Conservation (phyloP, 2,888 invertebrate species). For the Ectemnius lituratus region DNA sequence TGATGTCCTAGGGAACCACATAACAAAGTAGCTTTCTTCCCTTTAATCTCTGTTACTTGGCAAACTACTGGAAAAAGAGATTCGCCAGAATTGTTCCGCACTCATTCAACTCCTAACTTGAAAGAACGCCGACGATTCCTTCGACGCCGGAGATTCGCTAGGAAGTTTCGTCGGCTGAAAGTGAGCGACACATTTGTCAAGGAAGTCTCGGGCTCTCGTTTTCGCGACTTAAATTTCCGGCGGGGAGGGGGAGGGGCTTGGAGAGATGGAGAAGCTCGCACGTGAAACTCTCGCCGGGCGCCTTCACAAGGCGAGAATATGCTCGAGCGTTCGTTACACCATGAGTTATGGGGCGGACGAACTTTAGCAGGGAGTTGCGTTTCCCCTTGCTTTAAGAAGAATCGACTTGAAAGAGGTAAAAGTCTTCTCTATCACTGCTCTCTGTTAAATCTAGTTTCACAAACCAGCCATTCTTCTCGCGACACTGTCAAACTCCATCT, state of each 20-base stretch:
- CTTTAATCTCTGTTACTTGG: too few relatives aligned
- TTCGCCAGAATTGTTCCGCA: too few relatives aligned
- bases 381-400: background rate
- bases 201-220: constrained; percentile 30
- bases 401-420: background rate
- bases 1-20: too few relatives aligned
- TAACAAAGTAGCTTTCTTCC: too few relatives aligned
- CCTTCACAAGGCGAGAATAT: background rate
- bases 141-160: background rate
- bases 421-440: background rate
- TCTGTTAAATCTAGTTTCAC: background rate
- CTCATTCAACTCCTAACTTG: background rate
- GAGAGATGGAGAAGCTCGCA: constrained; percentile 8
- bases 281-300: constrained; percentile 44
- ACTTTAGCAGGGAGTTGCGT: background rate
- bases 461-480: background rate
- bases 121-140: constrained; percentile 12
- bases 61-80: too few relatives aligned
- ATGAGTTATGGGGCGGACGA: constrained; percentile 29
- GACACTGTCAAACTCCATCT: background rate
- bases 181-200: constrained; percentile 41
- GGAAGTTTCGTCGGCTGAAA: background rate
- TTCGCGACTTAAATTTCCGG: constrained; percentile 45
- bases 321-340: constrained; percentile 44
- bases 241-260: too few relatives aligned